A percentile compares a stretch with the other conserved stretches of the same genome.
Conservation (phyloP, 2,113 vertebrate species). For the Alaudala cheleensis region DNA sequence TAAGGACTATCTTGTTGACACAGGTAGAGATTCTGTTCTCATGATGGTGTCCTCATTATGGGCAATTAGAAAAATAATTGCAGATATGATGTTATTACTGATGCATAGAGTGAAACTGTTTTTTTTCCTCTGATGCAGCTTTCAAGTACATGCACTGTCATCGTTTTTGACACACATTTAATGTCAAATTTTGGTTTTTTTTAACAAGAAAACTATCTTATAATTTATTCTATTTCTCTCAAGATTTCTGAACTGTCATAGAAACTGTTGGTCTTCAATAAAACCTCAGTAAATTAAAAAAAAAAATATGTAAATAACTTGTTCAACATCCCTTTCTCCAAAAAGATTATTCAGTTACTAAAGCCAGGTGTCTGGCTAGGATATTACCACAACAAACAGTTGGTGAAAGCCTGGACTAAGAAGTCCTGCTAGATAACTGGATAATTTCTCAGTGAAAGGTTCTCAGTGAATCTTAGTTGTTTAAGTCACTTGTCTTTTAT, state of each 20-base stretch:
- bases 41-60: background rate
- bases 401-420: background rate
- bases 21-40: background rate
- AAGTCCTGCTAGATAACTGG: background rate
- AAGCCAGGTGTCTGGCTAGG: background rate
- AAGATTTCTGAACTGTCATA: background rate
- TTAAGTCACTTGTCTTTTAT: background rate
- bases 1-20: background rate
- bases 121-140: background rate
- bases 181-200: background rate
- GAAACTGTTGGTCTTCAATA: background rate
- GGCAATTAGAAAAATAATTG: background rate
- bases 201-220: background rate
- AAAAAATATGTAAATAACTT: background rate
- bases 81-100: background rate
- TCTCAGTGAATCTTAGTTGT: background rate
- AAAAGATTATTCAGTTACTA: background rate
- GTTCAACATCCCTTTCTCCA: background rate
- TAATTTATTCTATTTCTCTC: background rate
- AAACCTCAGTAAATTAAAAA: background rate
- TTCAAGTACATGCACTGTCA: background rate
- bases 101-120: background rate
- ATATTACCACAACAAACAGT: accelerated
- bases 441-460: background rate
- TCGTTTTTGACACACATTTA: background rate